Evolutionary conservation across 2,797 vertebrate species (phyloP).

Genomic region (Sebastes aleutianus): DNA sequence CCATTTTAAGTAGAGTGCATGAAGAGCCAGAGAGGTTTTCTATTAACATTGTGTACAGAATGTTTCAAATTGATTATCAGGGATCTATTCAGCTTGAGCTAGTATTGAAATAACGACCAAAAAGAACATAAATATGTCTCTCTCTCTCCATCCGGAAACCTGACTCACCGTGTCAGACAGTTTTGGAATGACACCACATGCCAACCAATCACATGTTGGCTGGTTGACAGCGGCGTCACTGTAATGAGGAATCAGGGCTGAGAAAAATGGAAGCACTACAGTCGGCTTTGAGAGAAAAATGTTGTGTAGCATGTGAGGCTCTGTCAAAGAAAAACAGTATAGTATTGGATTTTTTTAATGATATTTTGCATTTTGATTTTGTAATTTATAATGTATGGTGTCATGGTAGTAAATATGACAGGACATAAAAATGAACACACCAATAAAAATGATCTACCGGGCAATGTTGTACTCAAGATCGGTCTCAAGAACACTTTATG

Average conservation of each 20-base stretch:
- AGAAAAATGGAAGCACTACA: background rate
- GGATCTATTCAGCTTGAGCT: background rate
- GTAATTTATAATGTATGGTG: background rate
- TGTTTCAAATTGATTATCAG: background rate
- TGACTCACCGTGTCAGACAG: conserved; percentile 3
- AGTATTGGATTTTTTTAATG: background rate
- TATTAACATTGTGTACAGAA: background rate
- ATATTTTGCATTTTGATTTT: background rate
- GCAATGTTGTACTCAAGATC: too few species aligned
- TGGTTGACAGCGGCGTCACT: conserved; percentile 11
- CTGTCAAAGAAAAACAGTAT: background rate
- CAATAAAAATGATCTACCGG: too few species aligned
- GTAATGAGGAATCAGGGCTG: conserved; percentile 5
- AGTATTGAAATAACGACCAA: background rate
- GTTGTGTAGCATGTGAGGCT: background rate
- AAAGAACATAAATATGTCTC: background rate
- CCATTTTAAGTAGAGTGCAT: conserved; percentile 1
- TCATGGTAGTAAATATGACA: too few species aligned
- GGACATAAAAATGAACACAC: background rate
- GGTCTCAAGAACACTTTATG: too few species aligned
- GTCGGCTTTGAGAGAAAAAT: background rate
- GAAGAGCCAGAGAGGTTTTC: conserved; percentile 1
- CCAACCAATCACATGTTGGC: conserved; percentile 7
- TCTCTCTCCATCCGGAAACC: background rate
- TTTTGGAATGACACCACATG: background rate